Percentiles rank a stretch among this genome's conserved stretches.
Conservation (phyloP, 1,140 invertebrate species). For the Platyura marginata region DNA sequence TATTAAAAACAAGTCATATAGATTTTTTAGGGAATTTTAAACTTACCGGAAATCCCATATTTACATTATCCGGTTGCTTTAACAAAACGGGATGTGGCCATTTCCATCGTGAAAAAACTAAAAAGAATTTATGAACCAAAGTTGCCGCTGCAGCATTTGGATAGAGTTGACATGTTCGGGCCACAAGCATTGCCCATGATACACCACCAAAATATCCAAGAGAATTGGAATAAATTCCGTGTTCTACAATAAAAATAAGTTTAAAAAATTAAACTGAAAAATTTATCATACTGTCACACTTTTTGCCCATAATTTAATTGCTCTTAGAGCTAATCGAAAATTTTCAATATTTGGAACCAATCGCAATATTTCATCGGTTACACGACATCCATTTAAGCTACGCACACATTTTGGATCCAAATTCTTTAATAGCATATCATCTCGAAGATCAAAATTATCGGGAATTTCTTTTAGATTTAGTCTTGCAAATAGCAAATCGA, state of each 20-base stretch:
- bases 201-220: conserved; percentile 97
- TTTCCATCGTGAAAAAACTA: conserved; percentile 93
- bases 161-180: conserved; percentile 89
- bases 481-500: conserved; percentile 93
- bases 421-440: conserved; percentile 87
- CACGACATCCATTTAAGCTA: conserved; percentile 93
- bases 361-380: conserved; percentile 94
- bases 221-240: conserved; percentile 96
- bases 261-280: background rate
- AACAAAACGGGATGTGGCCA: conserved; percentile 96
- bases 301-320: conserved; percentile 98
- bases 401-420: conserved; percentile 91
- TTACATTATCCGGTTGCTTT: conserved; percentile 75
- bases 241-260: conserved; percentile 34
- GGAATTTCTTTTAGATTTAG: conserved; percentile 86
- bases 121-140: conserved; percentile 94
- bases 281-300: conserved; percentile 38
- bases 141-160: conserved; percentile 91
- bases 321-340: conserved; percentile 80
- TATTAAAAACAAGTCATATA: conserved; percentile 12
- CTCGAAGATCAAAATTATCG: conserved; percentile 62
- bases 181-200: conserved; percentile 98
- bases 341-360: conserved; percentile 90
- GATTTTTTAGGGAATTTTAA: conserved; percentile 1
- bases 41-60: conserved; percentile 71